phyloP scores from a whole-genome alignment of 2,888 invertebrate species.

The Mactromeris polynyma region DNA sequence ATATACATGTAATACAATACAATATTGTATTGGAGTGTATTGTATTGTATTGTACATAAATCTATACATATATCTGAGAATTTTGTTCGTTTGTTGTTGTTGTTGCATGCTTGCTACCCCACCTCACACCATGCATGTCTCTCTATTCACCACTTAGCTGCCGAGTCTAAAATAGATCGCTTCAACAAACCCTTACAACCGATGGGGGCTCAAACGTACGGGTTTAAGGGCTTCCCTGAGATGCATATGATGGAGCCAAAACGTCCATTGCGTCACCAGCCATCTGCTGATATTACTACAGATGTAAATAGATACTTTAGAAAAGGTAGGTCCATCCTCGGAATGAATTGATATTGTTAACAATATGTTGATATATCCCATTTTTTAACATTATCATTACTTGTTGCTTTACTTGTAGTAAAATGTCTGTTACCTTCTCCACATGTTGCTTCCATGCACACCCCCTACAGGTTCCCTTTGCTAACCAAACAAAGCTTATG shows the following conservation, averaged over 20 bases:
- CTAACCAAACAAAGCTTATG: no score
- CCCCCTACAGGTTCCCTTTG: no score
- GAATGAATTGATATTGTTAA: background rate
- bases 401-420: background rate
- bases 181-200: constrained; percentile 54
- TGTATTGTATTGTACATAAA: no score
- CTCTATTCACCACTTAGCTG: constrained; percentile 38
- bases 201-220: constrained; percentile 24
- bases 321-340: constrained; percentile 50
- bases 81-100: constrained; percentile 14
- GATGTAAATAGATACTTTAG: constrained; percentile 65
- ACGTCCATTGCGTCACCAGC: constrained; percentile 47
- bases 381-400: no score
- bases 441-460: background rate
- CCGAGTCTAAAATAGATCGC: constrained; percentile 49
- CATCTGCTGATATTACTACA: constrained; percentile 55
- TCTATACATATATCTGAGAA: background rate
- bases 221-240: constrained; percentile 59
- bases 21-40: no score
- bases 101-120: constrained; percentile 21
- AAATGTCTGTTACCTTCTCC: background rate
- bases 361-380: background rate
- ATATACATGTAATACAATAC: no score
- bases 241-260: constrained; percentile 52
- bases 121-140: constrained; percentile 6